Base-by-base conservation (phyloP, 2,797 vertebrate species). In the Parambassis ranga region DNA sequence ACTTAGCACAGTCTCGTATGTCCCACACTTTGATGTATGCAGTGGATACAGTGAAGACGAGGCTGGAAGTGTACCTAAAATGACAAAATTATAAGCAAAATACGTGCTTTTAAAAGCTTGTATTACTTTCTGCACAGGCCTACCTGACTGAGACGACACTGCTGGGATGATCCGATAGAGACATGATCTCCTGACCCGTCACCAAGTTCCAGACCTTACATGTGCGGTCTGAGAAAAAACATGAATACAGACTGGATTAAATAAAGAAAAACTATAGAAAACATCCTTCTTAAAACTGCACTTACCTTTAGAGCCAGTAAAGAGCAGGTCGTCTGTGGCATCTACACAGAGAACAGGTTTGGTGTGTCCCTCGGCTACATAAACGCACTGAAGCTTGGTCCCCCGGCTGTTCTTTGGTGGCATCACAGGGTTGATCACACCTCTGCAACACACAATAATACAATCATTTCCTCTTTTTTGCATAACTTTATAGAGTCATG, bases 121-220 rank as follows among this genome's bases (percentile, higher is more conserved):
- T n/a, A n/a, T n/a, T n/a, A n/a, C n/a, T n/a, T n/a, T n/a, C n/a
- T n/a, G n/a, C n/a, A n/a, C n/a, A n/a, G n/a, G n/a, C n/a, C n/a
- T 76, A 91, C 89, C 94, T 95, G 77, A 98, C 86, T 30, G 97
- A 98, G 51, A 95, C 93, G 0, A 98, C 96, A 1, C 96, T 98
- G 90, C 96, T 97, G 59, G 95, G 96, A 76, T 99, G 97, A 66
- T 95, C 93, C 2, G 94, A 94, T 7, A 99, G 87, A 51, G 97
- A 98, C 97, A 99, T 99, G 66, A 99, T 99, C 89, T 99, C 97
- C 81, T 99, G 97, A 57, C 97, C 97, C 1, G 97, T 99, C 71
- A 99, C 97, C 65, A 99, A 88, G 87, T 99, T 99, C 97, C 97
- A 99, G 13, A 98, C 96, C 91, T 99, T 99, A 85, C 97, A 98